Evolutionary conservation across 30 jellyfish, hydroid and myxozoan species (phyloP).

Genomic region (Cassiopea andromeda): DNA sequence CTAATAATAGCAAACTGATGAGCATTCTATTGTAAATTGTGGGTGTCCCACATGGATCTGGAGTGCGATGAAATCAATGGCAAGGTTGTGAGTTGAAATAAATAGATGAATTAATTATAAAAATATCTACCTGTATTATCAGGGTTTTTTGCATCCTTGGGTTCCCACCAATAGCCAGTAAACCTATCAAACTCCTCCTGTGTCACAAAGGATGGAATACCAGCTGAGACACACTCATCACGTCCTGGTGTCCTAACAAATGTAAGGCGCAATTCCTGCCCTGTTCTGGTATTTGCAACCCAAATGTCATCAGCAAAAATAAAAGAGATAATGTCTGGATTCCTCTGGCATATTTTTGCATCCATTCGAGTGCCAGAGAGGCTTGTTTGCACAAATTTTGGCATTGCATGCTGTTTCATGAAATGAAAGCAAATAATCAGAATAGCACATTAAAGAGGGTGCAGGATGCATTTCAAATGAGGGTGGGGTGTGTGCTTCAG

Average conservation of each 20-base stretch:
- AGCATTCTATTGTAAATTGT: too few species aligned
- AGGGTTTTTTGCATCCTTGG: constrained; percentile 52
- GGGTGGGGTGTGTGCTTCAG: too few species aligned
- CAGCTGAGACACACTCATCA: constrained; percentile 84
- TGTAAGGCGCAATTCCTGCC: constrained; percentile 85
- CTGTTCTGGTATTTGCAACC: constrained; percentile 75
- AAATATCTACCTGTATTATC: constrained; percentile 29
- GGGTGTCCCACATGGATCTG: too few species aligned
- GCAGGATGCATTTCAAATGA: too few species aligned
- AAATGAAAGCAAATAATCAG: not conserved
- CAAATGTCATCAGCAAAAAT: constrained; percentile 82
- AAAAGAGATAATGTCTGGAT: constrained; percentile 79
- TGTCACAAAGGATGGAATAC: constrained; percentile 88
- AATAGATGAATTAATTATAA: too few species aligned
- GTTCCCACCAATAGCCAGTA: constrained; percentile 98
- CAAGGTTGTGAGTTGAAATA: too few species aligned
- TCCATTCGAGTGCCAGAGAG: constrained; percentile 86
- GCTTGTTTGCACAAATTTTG: constrained; percentile 63
- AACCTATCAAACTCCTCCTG: constrained; percentile 94
- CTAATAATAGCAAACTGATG: too few species aligned
- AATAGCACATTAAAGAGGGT: too few species aligned
- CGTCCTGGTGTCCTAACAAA: constrained; percentile 81
- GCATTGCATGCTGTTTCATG: constrained; percentile 55
- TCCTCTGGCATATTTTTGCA: constrained; percentile 87
- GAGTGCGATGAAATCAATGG: too few species aligned